These are phyloP conservation scores for Hypocryptadius cinnamomeus DNA, from an alignment of 2,113 vertebrate genomes.

Conservation along the genomic window DNA sequence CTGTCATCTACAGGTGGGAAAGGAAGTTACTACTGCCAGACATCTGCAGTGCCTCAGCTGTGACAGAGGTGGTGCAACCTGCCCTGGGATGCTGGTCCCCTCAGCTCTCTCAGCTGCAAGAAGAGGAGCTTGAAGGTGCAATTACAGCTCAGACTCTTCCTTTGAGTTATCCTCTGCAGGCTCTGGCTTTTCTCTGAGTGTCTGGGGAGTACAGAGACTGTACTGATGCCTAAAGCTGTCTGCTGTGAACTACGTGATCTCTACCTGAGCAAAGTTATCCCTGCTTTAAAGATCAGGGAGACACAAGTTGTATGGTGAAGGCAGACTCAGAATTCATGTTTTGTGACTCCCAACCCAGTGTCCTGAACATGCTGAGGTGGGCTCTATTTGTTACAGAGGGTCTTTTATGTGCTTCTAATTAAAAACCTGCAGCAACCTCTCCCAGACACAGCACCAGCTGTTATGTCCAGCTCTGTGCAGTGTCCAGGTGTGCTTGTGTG, in stretches of 20 bases:
- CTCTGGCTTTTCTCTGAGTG: not conserved
- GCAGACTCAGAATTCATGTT: not conserved
- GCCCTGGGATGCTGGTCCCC: not conserved
- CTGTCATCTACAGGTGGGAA: not conserved
- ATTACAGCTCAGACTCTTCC: not conserved
- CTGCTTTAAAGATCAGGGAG: not conserved
- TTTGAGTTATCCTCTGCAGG: not conserved
- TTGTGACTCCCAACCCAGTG: not conserved
- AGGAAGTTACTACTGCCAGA: not conserved
- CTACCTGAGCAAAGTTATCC: not conserved
- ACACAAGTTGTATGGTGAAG: not conserved
- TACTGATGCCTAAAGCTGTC: not conserved
- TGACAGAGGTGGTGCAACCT: not conserved
- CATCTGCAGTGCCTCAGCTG: not conserved
- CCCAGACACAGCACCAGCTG: accelerated
- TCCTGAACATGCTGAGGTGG: accelerated
- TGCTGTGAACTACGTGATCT: not conserved
- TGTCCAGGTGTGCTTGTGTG: not conserved
- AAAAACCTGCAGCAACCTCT: accelerated
- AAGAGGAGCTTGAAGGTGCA: not conserved
- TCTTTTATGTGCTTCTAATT: not conserved
- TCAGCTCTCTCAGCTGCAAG: not conserved
- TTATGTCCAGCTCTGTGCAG: not conserved
- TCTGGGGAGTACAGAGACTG: not conserved
- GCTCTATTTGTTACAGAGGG: accelerated